phyloP scores from a whole-genome alignment of 2,113 vertebrate genomes.

The Reinhardtius hippoglossoides region DNA sequence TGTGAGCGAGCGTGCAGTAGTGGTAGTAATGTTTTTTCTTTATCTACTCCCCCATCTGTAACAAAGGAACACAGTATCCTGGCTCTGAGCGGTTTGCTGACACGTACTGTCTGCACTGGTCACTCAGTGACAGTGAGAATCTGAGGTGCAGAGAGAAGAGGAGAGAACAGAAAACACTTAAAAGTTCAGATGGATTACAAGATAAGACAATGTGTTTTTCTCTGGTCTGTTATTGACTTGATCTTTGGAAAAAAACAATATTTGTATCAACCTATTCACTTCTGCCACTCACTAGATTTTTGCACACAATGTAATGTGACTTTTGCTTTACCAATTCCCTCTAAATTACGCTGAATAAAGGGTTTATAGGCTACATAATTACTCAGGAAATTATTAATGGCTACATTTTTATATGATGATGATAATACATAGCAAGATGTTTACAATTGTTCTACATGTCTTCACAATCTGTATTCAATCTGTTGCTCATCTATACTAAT shows the following conservation, averaged over 20 bases:
- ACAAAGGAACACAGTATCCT: background rate
- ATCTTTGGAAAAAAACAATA: background rate
- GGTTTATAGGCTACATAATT: no score
- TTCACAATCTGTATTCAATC: no score
- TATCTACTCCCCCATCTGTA: background rate
- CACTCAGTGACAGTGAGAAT: constrained; percentile 37
- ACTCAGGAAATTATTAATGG: no score
- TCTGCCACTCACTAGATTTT: no score
- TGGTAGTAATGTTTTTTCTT: background rate
- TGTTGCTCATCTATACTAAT: no score
- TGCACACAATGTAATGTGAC: background rate
- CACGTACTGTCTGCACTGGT: constrained; percentile 23
- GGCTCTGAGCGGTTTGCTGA: constrained; percentile 45
- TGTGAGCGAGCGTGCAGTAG: background rate
- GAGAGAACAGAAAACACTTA: constrained; percentile 50
- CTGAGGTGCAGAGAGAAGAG: constrained; percentile 41
- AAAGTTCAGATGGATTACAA: constrained; percentile 66
- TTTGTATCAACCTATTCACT: no score
- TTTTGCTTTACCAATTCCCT: background rate
- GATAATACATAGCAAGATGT: no score
- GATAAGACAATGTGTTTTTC: constrained; percentile 35
- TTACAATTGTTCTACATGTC: no score
- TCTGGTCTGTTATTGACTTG: background rate
- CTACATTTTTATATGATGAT: no score
- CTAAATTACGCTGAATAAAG: no score